Conservation (phyloP, 2,888 invertebrate genomes). For the Micoletzkya japonica region DNA sequence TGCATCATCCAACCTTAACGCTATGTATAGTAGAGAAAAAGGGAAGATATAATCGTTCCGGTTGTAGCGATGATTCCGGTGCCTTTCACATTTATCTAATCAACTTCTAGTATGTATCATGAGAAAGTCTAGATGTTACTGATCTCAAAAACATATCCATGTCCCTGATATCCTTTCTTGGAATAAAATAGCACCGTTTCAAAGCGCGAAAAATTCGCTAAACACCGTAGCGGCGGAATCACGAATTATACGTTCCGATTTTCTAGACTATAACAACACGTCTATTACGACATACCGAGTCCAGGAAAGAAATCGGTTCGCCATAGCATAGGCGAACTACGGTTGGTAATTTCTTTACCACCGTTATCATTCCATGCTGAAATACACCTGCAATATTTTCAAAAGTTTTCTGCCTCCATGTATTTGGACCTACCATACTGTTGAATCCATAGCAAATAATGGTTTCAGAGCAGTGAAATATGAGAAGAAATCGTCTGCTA, state of each 20-base stretch:
- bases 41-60: too few species aligned
- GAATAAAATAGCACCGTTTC: too few species aligned
- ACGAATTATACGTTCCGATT: too few species aligned
- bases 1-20: slow-evolving; percentile 91
- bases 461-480: slow-evolving; percentile 91
- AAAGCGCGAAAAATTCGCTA: too few species aligned
- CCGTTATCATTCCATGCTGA: slow-evolving; percentile 99
- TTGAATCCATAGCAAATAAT: slow-evolving; percentile 79
- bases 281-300: slow-evolving; percentile 40
- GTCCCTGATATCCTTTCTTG: too few species aligned
- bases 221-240: too few species aligned
- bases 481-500: slow-evolving; percentile 94
- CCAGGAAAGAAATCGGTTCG: slow-evolving; percentile 97
- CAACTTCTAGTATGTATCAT: neutral
- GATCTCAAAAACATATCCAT: too few species aligned
- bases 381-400: slow-evolving; percentile 81
- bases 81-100: too few species aligned
- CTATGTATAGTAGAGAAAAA: too few species aligned
- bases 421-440: slow-evolving; percentile 76
- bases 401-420: neutral
- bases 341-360: neutral
- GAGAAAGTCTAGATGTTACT: too few species aligned
- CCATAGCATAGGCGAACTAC: slow-evolving; percentile 71
- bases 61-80: too few species aligned
- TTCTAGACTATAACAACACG: too few species aligned